Evolutionary conservation across 2,797 vertebrate species (phyloP).

Genomic region (Odontamblyopus rebecca): DNA sequence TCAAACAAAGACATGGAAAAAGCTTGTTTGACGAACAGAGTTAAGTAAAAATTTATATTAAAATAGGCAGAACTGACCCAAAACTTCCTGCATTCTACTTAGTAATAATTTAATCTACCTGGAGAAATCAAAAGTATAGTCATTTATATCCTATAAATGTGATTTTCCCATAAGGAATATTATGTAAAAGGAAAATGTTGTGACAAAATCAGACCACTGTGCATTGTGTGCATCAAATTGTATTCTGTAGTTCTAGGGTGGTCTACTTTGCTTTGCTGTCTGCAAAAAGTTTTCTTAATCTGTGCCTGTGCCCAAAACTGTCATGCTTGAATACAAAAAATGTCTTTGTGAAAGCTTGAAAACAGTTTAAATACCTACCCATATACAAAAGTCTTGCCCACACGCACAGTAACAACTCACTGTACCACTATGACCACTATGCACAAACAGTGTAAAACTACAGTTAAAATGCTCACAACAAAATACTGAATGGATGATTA

Average conservation of each 20-base stretch:
- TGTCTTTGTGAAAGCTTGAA: not conserved
- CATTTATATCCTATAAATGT: too few species aligned
- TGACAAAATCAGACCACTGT: not conserved
- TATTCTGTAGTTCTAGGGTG: too few species aligned
- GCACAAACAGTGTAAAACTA: too few species aligned
- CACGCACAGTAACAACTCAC: too few species aligned
- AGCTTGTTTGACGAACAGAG: not conserved
- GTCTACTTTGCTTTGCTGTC: not conserved
- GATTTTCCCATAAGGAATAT: not conserved
- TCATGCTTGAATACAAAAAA: not conserved
- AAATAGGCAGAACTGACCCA: not conserved
- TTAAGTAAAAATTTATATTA: not conserved
- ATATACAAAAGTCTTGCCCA: too few species aligned
- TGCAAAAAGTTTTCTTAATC: not conserved
- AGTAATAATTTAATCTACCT: not conserved
- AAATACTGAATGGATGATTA: too few species aligned
- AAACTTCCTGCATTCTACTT: not conserved
- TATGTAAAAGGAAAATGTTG: not conserved
- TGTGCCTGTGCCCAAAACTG: not conserved
- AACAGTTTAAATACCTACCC: not conserved
- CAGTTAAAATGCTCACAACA: too few species aligned
- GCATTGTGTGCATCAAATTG: too few species aligned
- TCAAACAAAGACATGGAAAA: not conserved
- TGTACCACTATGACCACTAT: too few species aligned
- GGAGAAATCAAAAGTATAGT: not conserved